Evolutionary conservation across 1,140 invertebrate genomes (phyloP), one percentile per base, ranked within the genome.

Genomic region (Octopus bimaculoides): DNA sequence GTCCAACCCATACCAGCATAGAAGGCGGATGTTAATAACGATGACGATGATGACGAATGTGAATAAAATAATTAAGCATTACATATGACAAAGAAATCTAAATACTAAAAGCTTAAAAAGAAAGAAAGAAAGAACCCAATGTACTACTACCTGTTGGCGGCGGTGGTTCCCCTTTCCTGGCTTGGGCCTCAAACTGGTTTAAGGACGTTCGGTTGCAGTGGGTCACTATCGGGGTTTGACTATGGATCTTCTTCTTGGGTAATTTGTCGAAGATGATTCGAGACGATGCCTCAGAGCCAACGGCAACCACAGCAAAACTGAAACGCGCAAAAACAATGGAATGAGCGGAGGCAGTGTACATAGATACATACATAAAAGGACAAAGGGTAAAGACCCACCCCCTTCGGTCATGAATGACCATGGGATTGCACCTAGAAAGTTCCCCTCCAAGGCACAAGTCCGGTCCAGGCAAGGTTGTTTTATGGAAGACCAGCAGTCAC

Each of bases 191-290:
- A 87, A 93, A 92, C 88, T 93, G 93, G 83, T 91, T 93, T 54
- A 95, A 91, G 80, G 95, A 95, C 90, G 97, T 95, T 91, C 98
- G 98, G 79, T 95, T 99, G 61, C 97, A 97, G 88, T 95, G 94
- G 26, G 97, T 98, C 56, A 99, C 97, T 77, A 97, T 93, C 3
- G 97, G 97, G 86, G 93, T 94, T 89, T 99, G 97, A 53, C 97
- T 97, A 89, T 99, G 96, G 14, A 99, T 91, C 86, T 98, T 96
- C 79, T 96, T 97, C 88, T 97, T 97, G 0, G 95, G 94, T 69
- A 99, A 91, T 82, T 96, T 94, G 78, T 99, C 98, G 92, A 99
- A 93, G 71, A 97, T 95, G 80, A 94, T 92, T 81, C 96, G 93
- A 85, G 97, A 93, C 81, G 97, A 98, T 81, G 93, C 92, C 85